Base-by-base conservation (phyloP, 2,113 vertebrate genomes). In the Tupaia chinensis region DNA sequence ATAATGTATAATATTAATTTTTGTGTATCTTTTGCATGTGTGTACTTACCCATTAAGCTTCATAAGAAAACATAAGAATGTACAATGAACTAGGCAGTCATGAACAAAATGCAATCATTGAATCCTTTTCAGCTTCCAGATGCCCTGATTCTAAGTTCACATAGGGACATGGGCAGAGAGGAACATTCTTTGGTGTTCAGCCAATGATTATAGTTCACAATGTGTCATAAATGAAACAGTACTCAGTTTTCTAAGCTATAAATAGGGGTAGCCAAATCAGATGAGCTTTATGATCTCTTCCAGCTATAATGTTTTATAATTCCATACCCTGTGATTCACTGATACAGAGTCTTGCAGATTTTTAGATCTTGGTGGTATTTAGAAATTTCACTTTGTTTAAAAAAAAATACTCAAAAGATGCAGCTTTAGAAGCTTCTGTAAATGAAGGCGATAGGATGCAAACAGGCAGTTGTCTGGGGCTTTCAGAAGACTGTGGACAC, bases 161-260 rank as follows among this genome's bases (percentile, higher is more conserved):
- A 14, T 10, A 12, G 73, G 78, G 73, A 91, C 66, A 72, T 63
- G 20, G 61, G 58, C 60, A 92, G 54, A 95, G 54, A 87, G 10
- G 20, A 73, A 63, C 13, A 29, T 17, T 84, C 17, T 63, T 27
- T 92, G 93, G 74, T 78, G 87, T 86, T 79, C 68, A 95, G 23
- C 25, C 69, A 83, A 19, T 85, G 44, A 22, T 66, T 86, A 8
- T 87, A 61, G 69, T 79, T 82, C 86, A 91, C 34, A 68, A 25
- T 61, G 70, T 19, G 70, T 58, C 58, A 82, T 82, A 90, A 86
- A 78, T 85, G 58, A 95, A 97, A 69, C 80, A 74, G 82, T 70
- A 87, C 16, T 93, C 56, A 80, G n/a, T 68, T 70, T 61, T 56
- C 27, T 68, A 73, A 65, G 74, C 44, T 96, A 89, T 56, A 69